Base-by-base conservation (phyloP, 2,113 vertebrate genomes). In the Copsychus sechellarum region DNA sequence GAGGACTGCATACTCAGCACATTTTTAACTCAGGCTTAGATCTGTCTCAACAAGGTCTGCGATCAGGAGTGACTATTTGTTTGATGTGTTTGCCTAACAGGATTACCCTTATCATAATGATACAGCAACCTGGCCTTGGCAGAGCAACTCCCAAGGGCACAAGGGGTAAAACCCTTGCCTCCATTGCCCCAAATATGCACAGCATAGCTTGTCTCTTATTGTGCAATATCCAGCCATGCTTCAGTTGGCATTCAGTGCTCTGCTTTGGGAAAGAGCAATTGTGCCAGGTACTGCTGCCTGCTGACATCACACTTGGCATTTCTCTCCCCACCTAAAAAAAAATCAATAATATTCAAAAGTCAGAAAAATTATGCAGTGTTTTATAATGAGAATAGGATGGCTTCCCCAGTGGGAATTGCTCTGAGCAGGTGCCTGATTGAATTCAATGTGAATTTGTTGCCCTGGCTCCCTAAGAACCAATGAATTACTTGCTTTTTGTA, bases 91-190 rank as follows among this genome's bases (percentile, higher is more conserved):
- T 97, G 94, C 92, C 90, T 86, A 94, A 83, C 76, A 92, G 92
- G 82, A 95, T 97, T 96, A 95, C 81, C 43, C 95, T 97, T 96
- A 97, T 96, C 95, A 50, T n/a, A 67, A 70, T 28, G 92, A 88
- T 92, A 90, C 0, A 94, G 88, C 72, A 93, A 80, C 88, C 95
- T 29, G 94, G 96, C 96, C 95, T 97, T 95, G 93, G 86, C 87
- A 88, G 58, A 79, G 60, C 81, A 81, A 94, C 69, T 86, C 76
- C 61, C 40, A 38, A 53, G 71, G 93, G 76, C 74, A 62, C 3
- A 3, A 51, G 21, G 82, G 93, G 93, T 94, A 86, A 91, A 62
- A 47, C 45, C 53, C 38, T 87, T 25, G 22, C 57, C 64, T 90
- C 79, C 34, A 53, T 82, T 80, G 71, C 78, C 86, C 90, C 74